Evolutionary conservation across 1,140 invertebrate genomes (phyloP).

Genomic region (Cydia splendana): DNA sequence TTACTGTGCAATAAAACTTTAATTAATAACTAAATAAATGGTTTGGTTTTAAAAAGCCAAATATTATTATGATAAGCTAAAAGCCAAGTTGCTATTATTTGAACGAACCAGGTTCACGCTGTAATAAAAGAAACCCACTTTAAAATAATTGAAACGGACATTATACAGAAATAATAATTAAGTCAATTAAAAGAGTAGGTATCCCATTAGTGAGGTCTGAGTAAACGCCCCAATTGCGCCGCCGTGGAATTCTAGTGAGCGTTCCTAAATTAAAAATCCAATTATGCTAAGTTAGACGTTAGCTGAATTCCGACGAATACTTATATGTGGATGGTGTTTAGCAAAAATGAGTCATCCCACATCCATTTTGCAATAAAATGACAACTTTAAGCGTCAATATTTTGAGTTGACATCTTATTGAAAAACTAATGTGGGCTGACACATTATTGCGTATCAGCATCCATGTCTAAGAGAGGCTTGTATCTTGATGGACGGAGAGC

Average conservation of each 20-base stretch:
- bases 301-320: conserved; percentile 11
- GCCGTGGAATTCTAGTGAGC: conserved; percentile 12
- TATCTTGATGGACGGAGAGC: too few species aligned
- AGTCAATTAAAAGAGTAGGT: conserved; percentile 9
- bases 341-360: too few species aligned
- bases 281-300: conserved; percentile 29
- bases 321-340: too few species aligned
- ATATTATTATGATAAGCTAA: too few species aligned
- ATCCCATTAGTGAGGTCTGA: conserved; percentile 1
- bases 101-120: background rate
- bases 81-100: background rate
- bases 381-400: too few species aligned
- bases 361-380: too few species aligned
- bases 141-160: background rate
- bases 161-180: conserved; percentile 15
- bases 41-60: background rate
- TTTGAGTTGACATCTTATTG: too few species aligned
- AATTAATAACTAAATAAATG: background rate
- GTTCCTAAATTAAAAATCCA: conserved; percentile 6
- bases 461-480: too few species aligned
- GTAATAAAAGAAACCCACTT: background rate
- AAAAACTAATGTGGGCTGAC: too few species aligned
- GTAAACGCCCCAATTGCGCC: background rate
- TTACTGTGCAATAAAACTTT: background rate
- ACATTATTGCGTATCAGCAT: too few species aligned